Base-by-base conservation (phyloP, 2,113 vertebrate genomes). In the Hippocampus mohnikei region DNA sequence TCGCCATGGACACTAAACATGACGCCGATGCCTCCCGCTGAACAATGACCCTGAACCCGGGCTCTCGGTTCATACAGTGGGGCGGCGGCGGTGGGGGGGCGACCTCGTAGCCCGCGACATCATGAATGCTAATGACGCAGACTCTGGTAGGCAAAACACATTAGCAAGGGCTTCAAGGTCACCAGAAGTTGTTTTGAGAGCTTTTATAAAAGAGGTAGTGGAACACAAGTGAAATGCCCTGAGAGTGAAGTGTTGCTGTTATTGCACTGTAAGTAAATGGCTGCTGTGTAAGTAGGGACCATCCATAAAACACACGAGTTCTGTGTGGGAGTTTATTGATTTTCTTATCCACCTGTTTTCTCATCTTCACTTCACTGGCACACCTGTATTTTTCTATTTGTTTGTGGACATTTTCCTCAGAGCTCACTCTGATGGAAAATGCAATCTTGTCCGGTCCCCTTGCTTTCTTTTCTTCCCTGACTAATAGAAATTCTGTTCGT, bases 401-500 rank as follows among this genome's bases (percentile, higher is more conserved):
- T 84, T 83, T 79, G 81, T 80, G 72, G 80, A 84, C 80, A 82
- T 65, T 84, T 81, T 87, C 82, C 82, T 76, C 79, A 73, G 75
- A 66, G 77, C 80, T 86, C 83, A 79, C 77, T 78, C 67, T 85
- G 82, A 90, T 85, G 82, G 84, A 88, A 88, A 90, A 91, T 81
- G 67, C 67, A 81, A 88, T 89, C 85, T 83, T 76, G 85, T 87
- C 76, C 83, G 70, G 58, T 79, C 61, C 77, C 53, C 66, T 78
- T 61, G 79, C 79, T 85, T 75, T 68, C 56, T 63, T 65, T 67
- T 27, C 44, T 55, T 58, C 56, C 67, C 72, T 74, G 84, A 84
- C 81, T 88, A 86, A 91, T 90, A 88, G 79, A 89, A 85, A 89
- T 89, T 87, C 83, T 81, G 76, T 86, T 86, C 81, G 80, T 85